Evolutionary conservation across 2,113 vertebrate genomes (phyloP).

Genomic region (Eretmochelys imbricata): DNA sequence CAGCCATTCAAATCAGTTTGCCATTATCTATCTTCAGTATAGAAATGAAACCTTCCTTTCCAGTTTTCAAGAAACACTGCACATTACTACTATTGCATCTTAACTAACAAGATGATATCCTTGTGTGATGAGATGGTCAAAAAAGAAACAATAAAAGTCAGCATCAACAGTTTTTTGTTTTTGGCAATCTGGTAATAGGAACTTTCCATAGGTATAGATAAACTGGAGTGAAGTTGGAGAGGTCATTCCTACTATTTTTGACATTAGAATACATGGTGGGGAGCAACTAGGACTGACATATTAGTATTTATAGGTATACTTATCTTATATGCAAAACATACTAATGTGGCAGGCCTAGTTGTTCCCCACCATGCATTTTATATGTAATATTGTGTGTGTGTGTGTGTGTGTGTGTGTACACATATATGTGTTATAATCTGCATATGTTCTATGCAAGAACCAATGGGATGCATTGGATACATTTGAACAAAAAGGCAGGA

Average conservation of each 20-base stretch:
- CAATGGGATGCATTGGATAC: background rate
- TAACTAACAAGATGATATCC: background rate
- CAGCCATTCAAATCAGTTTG: rapidly evolving
- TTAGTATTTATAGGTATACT: background rate
- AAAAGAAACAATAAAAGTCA: background rate
- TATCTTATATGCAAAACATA: background rate
- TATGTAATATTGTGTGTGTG: background rate
- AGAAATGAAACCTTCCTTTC: background rate
- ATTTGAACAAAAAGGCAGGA: background rate
- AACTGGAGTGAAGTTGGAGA: background rate
- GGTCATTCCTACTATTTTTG: background rate
- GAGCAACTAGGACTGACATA: background rate
- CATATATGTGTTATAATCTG: background rate
- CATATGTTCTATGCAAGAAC: background rate
- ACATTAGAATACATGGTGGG: background rate
- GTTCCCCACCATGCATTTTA: background rate
- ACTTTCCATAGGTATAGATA: background rate
- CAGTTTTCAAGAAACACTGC: background rate
- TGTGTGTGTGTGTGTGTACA: background rate
- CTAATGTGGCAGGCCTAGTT: background rate
- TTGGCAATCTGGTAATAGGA: background rate
- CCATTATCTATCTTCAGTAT: background rate
- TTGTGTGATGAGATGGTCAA: background rate
- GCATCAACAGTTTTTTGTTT: background rate
- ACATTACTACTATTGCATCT: rapidly evolving